Base-by-base conservation (phyloP, 2,888 invertebrate species). In the Chymomyza procnemis region DNA sequence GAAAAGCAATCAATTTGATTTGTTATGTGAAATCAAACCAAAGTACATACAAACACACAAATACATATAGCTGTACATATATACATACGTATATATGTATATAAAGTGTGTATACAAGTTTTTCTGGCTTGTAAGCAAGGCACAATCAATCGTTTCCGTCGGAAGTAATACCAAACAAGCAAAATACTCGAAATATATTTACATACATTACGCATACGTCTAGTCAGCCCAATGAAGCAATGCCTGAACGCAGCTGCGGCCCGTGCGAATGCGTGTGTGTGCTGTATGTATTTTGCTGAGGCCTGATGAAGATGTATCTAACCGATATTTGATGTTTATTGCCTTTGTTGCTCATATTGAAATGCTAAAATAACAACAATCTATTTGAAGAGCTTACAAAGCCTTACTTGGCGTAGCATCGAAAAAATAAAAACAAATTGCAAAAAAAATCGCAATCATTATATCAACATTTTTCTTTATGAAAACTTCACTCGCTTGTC, bases 291-390 rank as follows among this genome's bases (percentile, higher is more conserved):
- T 65, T 60, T 64, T 62, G 63, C 61, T 61, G 60, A 59, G 74
- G 72, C 63, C 72, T 77, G 87, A 83, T 83, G 82, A 87, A 83
- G 87, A 83, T 86, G 85, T 87, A 83, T 86, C 87, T 80, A 85
- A 81, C 78, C 74, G 83, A 87, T 85, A 78, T 82, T 85, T 83
- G 82, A 85, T 87, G 85, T 85, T 81, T 85, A 85, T 86, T 81
- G 78, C 81, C 71, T 71, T 79, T 79, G 77, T 70, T 75, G 86
- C 46, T 26, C 48, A 60, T 48, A 60, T 46, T 46, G 47, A 26
- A 60, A 60, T 60, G 60, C 22, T 60, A 48, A 21, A 60, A 60
- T 46, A 48, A 60, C 12, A 48, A 48, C 60, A 60, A 60, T 26
- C 48, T 22, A 19, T 19, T 16, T 18, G 34, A 41, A 61, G 61